phyloP scores from a whole-genome alignment of 2,797 vertebrate species.

The Poliocrania exsul region DNA sequence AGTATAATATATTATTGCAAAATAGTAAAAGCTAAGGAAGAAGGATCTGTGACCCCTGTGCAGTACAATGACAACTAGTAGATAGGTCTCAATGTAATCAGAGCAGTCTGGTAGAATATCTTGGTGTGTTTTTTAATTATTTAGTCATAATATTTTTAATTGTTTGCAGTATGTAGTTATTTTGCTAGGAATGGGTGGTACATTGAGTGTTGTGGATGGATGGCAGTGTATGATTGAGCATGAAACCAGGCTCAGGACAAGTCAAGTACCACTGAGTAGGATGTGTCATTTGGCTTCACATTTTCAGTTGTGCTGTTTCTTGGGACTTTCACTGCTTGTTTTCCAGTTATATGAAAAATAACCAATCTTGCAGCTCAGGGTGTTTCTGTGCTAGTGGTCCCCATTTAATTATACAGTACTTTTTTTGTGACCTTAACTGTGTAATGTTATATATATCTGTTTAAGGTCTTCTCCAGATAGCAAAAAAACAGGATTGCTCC shows the following conservation, averaged over 20 bases:
- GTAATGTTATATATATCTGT: neutral
- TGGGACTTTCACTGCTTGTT: neutral
- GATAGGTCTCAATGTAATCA: neutral
- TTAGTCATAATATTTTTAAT: neutral
- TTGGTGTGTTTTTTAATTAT: neutral
- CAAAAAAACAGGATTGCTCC: neutral
- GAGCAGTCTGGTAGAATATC: neutral
- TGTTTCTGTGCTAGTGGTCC: neutral
- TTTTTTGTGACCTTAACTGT: neutral
- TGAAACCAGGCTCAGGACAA: neutral
- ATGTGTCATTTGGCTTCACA: neutral
- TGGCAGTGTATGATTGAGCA: neutral
- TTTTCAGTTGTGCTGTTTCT: neutral
- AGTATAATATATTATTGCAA: neutral
- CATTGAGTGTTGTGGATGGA: neutral
- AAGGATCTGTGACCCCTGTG: neutral
- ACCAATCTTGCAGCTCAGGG: neutral
- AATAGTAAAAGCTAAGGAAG: neutral
- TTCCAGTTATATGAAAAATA: neutral
- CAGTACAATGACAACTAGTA: neutral
- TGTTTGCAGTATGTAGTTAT: neutral
- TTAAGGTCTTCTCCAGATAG: neutral
- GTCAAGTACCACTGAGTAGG: neutral
- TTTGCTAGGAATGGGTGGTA: neutral
- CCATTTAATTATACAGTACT: neutral